Conservation (phyloP, 35 echinoderm and acorn worm genomes). For the Hemicentrotus pulcherrimus region DNA sequence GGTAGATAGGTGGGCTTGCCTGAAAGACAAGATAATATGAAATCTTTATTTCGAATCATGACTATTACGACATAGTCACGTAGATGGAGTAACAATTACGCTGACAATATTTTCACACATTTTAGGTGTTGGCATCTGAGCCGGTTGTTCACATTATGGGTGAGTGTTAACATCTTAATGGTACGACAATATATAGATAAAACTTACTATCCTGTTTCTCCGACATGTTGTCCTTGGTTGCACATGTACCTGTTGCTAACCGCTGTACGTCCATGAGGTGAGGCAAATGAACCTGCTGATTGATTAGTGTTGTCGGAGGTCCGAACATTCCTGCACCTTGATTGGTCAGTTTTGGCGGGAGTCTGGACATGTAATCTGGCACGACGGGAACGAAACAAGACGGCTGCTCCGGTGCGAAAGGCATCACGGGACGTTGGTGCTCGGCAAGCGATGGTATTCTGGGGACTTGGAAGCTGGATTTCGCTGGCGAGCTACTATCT, state of each 20-base stretch:
- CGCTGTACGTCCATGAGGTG: slow-evolving; percentile 26
- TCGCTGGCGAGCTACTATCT: neutral
- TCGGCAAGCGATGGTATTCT: neutral
- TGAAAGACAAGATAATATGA: neutral
- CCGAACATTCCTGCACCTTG: neutral
- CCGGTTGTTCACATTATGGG: no score
- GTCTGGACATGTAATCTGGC: slow-evolving; percentile 49
- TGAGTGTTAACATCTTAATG: no score
- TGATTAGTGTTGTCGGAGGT: neutral
- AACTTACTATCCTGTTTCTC: neutral
- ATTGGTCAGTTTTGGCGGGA: slow-evolving; percentile 36
- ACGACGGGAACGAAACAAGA: slow-evolving; percentile 66
- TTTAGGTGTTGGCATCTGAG: no score
- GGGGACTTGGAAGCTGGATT: neutral
- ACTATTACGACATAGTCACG: no score
- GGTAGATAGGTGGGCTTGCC: neutral
- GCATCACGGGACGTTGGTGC: slow-evolving; percentile 13
- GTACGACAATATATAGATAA: neutral
- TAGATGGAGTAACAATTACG: no score
- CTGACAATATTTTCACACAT: no score
- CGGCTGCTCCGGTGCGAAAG: slow-evolving; percentile 45
- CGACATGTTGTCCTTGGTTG: neutral
- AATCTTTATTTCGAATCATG: no score
- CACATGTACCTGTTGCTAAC: neutral
- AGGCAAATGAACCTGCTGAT: neutral